Evolutionary conservation across 2,113 vertebrate species (phyloP).

Genomic region (Rhynchomys soricoides): DNA sequence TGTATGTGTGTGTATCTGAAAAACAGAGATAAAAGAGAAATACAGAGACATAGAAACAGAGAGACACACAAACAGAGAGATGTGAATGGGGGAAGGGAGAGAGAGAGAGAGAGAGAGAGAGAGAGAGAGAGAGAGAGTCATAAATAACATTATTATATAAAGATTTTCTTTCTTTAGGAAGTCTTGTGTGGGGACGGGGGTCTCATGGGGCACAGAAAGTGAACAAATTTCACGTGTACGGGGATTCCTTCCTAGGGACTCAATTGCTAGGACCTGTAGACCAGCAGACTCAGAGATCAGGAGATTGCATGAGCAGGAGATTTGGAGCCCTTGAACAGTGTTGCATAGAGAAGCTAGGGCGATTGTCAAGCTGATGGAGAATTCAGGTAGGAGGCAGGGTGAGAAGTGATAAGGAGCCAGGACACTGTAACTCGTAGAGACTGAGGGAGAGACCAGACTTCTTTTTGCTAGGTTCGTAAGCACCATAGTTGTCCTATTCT

Average conservation of each 20-base stretch:
- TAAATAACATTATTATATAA: not conserved
- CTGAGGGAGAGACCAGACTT: too few relatives aligned
- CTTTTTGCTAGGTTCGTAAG: not conserved
- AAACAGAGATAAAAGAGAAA: not conserved
- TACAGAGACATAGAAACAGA: not conserved
- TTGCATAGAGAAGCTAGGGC: not conserved
- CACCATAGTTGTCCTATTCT: not conserved
- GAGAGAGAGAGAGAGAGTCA: not conserved
- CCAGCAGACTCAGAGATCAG: too few relatives aligned
- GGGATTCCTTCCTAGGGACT: not conserved
- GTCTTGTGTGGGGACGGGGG: rapidly evolving
- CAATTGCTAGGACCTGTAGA: not conserved
- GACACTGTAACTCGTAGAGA: not conserved
- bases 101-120: not conserved
- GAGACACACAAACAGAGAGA: not conserved
- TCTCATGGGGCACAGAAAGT: not conserved
- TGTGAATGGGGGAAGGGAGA: too few relatives aligned
- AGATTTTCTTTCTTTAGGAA: not conserved
- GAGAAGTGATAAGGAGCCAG: not conserved
- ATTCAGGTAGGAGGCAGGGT: not conserved
- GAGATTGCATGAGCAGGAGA: too few relatives aligned
- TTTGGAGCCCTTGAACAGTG: too few relatives aligned
- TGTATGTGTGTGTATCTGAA: not conserved
- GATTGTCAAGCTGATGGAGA: not conserved
- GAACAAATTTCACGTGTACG: not conserved